Percentiles rank a stretch among this genome's conserved stretches.
phyloP scores from a whole-genome alignment of 2,113 vertebrate species.

The Zeus faber region DNA sequence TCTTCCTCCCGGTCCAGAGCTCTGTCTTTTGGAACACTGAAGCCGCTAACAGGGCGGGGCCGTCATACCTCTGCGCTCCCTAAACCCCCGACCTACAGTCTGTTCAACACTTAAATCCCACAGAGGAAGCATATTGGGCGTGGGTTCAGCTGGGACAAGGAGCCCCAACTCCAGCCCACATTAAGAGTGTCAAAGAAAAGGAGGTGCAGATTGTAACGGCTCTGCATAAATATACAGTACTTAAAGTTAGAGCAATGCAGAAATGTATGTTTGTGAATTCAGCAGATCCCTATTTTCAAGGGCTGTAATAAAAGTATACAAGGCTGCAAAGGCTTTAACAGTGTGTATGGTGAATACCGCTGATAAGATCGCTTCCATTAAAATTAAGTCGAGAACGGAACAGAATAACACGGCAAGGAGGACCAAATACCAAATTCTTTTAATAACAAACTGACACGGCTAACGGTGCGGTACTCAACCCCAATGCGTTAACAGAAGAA shows the following conservation, averaged over 20 bases:
- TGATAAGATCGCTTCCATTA: too few species aligned
- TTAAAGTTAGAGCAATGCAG: neutral
- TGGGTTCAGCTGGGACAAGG: slow-evolving; percentile 16
- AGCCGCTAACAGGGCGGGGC: slow-evolving; percentile 23
- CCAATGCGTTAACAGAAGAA: too few species aligned
- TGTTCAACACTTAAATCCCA: slow-evolving; percentile 23
- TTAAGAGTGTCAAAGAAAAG: neutral
- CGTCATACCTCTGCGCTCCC: slow-evolving; percentile 21
- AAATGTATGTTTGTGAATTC: too few species aligned
- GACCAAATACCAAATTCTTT: too few species aligned
- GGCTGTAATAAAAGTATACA: too few species aligned
- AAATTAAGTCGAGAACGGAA: too few species aligned
- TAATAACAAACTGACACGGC: neutral
- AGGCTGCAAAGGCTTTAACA: too few species aligned
- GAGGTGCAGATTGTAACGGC: neutral
- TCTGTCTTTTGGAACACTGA: too few species aligned
- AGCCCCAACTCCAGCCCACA: neutral
- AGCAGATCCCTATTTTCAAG: too few species aligned
- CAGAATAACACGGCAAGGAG: neutral
- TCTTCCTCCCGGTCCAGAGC: too few species aligned
- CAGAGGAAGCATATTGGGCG: slow-evolving; percentile 1
- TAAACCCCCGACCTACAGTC: slow-evolving; percentile 7
- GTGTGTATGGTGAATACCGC: too few species aligned
- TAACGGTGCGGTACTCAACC: neutral
- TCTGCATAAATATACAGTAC: too few species aligned